Conservation (phyloP, 2,113 vertebrate species). For the Phalacrocorax brasilianus region DNA sequence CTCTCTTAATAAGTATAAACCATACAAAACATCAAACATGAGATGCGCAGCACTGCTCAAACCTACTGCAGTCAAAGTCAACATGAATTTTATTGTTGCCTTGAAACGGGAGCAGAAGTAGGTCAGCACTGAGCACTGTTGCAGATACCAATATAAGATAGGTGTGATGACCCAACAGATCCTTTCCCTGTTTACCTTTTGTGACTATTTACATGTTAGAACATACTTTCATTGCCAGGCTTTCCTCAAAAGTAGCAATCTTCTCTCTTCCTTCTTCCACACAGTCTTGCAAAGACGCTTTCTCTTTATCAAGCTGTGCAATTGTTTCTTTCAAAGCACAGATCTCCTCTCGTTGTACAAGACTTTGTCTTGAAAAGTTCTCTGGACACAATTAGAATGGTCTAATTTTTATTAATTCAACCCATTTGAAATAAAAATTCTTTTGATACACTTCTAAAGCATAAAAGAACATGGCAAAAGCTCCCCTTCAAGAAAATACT, state of each 20-base stretch:
- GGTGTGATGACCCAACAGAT: background rate
- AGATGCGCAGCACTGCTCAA: background rate
- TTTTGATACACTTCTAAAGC: background rate
- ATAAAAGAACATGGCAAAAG: background rate
- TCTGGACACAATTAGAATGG: conserved; percentile 65
- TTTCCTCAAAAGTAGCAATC: conserved; percentile 71
- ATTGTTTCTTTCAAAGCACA: conserved; percentile 67
- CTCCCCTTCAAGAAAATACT: background rate
- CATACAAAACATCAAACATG: background rate
- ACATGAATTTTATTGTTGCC: background rate
- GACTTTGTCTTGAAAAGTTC: conserved; percentile 72
- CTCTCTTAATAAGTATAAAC: background rate
- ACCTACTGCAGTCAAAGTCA: background rate
- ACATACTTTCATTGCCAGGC: conserved; percentile 71
- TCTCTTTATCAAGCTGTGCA: conserved; percentile 72
- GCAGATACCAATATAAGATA: background rate
- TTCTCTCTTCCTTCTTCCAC: conserved; percentile 76
- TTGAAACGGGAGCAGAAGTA: background rate
- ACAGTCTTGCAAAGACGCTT: conserved; percentile 71
- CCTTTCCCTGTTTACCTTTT: background rate
- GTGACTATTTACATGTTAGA: background rate
- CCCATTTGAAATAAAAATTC: background rate
- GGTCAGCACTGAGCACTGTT: background rate
- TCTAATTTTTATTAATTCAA: conserved; percentile 29
- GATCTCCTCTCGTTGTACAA: conserved; percentile 73